Base-by-base conservation (phyloP, 1,140 invertebrate genomes). In the Drosophila nigromelanica region DNA sequence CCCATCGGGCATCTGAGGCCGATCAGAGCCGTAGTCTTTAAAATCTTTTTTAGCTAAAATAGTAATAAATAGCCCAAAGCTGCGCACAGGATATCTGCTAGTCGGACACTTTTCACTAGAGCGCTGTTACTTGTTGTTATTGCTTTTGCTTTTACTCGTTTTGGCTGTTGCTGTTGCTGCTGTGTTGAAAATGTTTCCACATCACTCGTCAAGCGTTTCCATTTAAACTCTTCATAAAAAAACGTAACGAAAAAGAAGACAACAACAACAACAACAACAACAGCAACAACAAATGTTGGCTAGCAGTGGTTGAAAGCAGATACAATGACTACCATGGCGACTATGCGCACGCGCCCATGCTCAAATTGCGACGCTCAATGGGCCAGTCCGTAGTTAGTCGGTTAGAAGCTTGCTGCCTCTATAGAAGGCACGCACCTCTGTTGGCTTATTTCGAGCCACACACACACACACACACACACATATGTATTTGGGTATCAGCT, bases 141-240 rank as follows among this genome's bases (percentile, higher is more conserved):
- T 60, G 63, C 47, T 54, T 33, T 76, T 67, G 78, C 54, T 67
- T 78, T 70, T 63, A 64, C 69, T 56, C 58, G 69, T 5, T 30
- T 51, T 69, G 10, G 42, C 27, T 64, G 60, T 21, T 33, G 50
- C 48, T 51, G 42, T 52, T 80, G 66, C 70, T 73, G 50, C 67
- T 80, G 76, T 81, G 89, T 81, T 91, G 86, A 91, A 91, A 91
- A 91, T 91, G 86, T 91, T 91, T 91, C 90, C 90, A 91, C 90
- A 91, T 91, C 86, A 91, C 90, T 91, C 90, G 86, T 91, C 90
- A 91, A 91, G 90, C 90, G 90, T 91, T 91, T 91, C 90, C 83
- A 81, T 81, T 87, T 67, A 76, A 77, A 73, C 80, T 85, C 80
- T 75, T 76, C 60, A 69, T 78, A 77, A 70, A 69, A 66, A 72